Evolutionary conservation across 2,797 vertebrate genomes (phyloP).

Genomic region (Gastrophryne carolinensis): DNA sequence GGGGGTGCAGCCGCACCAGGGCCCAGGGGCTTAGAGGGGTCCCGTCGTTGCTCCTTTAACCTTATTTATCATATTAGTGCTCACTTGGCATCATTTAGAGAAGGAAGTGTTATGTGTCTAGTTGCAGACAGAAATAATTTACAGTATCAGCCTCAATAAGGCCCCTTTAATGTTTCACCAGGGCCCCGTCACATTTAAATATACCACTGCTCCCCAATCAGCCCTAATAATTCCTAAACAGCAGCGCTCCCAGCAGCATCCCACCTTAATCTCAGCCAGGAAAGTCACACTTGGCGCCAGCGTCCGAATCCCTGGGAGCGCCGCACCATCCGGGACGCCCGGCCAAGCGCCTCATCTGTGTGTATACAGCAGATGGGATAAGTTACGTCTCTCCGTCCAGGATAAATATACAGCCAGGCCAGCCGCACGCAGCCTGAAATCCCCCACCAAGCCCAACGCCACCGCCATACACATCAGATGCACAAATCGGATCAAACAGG

Average conservation of each 20-base stretch:
- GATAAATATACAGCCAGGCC: neutral
- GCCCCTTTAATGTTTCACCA: neutral
- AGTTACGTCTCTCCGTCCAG: neutral
- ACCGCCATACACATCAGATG: too few species aligned
- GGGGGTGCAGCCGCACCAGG: too few species aligned
- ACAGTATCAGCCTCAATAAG: too few species aligned
- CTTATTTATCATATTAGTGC: too few species aligned
- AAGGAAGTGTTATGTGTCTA: too few species aligned
- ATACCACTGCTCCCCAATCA: too few species aligned
- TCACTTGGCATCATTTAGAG: too few species aligned
- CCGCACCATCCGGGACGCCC: neutral
- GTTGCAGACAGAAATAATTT: too few species aligned
- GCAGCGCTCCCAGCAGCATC: neutral
- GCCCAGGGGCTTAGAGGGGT: too few species aligned
- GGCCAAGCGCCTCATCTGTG: neutral
- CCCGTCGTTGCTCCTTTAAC: too few species aligned
- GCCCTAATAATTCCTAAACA: neutral
- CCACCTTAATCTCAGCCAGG: neutral
- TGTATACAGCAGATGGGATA: neutral
- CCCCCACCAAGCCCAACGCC: too few species aligned
- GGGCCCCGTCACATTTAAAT: neutral
- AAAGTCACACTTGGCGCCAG: slow-evolving; percentile 2
- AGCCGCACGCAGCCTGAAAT: neutral
- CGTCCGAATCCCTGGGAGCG: neutral
- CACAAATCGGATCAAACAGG: too few species aligned